Conservation (phyloP, 2,113 vertebrate species). For the Trematomus loennbergii region DNA sequence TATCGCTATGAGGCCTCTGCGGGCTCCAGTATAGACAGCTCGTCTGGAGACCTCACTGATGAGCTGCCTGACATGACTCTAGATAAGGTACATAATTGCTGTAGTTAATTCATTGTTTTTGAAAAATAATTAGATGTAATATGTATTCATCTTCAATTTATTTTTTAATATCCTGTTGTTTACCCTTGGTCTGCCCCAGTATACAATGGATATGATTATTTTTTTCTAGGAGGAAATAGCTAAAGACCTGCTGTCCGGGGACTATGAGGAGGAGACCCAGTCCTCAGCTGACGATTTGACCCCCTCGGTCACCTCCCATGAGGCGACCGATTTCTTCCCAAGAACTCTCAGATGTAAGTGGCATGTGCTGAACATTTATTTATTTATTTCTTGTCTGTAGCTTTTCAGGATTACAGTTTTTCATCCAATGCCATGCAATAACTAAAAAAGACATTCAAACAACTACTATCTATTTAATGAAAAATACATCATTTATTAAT, state of each 20-base stretch:
- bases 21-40: conserved; percentile 92
- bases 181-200: neutral
- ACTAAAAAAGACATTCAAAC: neutral
- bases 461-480: too few species aligned
- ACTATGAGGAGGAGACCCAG: conserved; percentile 98
- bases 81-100: conserved; percentile 90
- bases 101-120: neutral
- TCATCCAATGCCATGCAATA: neutral
- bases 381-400: neutral
- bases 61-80: conserved; percentile 98
- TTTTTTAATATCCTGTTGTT: neutral
- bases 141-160: neutral
- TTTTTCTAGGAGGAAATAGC: conserved; percentile 93
- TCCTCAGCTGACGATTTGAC: conserved; percentile 98
- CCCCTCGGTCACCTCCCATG: conserved; percentile 97
- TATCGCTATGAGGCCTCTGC: conserved; percentile 94
- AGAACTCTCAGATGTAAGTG: conserved; percentile 95
- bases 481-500: neutral
- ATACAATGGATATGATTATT: neutral
- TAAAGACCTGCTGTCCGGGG: conserved; percentile 97
- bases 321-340: conserved; percentile 96
- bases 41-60: conserved; percentile 95
- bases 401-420: neutral
- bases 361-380: neutral
- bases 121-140: neutral